Percentiles rank a stretch among this genome's conserved stretches.
phyloP scores from a whole-genome alignment of 2,113 vertebrate genomes.

The Myanophis thanlyinensis region DNA sequence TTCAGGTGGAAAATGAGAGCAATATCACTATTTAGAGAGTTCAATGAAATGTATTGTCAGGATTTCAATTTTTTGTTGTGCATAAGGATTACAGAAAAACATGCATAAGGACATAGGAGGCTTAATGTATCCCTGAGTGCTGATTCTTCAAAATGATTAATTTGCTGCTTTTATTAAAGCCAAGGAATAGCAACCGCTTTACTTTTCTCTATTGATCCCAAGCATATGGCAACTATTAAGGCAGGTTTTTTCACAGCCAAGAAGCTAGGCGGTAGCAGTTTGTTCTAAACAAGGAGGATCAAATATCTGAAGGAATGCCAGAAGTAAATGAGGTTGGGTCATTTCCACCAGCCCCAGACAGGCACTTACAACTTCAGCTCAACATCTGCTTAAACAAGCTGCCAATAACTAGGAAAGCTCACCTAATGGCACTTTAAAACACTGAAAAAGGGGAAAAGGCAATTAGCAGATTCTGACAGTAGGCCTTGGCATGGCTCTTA shows the following conservation, averaged over 20 bases:
- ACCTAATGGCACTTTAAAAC: not conserved
- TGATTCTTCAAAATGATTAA: slow-evolving; percentile 21
- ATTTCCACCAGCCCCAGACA: not conserved
- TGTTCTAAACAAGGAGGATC: slow-evolving; percentile 4
- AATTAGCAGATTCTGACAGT: not conserved
- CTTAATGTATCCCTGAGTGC: not conserved
- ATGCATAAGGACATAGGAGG: not conserved
- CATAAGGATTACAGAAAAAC: not conserved
- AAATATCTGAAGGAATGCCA: not conserved
- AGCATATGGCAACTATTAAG: not conserved
- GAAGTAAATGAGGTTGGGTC: not conserved
- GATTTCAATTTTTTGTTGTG: slow-evolving; percentile 1
- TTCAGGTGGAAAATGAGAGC: not conserved
- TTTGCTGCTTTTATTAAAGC: slow-evolving; percentile 13
- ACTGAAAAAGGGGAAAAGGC: not conserved
- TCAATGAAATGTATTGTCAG: not conserved
- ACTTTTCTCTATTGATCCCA: not conserved
- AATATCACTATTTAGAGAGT: not conserved
- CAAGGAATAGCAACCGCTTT: not conserved
- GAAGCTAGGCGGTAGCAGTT: slow-evolving; percentile 6
- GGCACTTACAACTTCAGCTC: slow-evolving; percentile 9
- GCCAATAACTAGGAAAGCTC: not conserved
- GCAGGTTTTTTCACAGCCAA: slow-evolving; percentile 7
- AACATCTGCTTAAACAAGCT: not conserved
- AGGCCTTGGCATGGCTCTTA: not conserved